Evolutionary conservation across 1,140 invertebrate genomes (phyloP).

Genomic region (Philopotamus ludificatus): DNA sequence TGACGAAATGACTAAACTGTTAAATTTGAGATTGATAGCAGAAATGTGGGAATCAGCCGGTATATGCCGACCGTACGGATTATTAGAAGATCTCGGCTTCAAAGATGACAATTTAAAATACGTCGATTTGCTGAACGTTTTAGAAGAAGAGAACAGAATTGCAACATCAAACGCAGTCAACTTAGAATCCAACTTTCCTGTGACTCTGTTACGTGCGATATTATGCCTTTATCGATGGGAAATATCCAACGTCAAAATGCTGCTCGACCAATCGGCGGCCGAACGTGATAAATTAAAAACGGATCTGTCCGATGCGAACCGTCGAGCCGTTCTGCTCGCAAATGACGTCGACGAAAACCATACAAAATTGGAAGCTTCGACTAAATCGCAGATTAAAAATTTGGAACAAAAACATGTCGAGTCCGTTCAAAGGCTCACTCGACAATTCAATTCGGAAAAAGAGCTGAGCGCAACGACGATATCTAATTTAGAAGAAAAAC

Average conservation of each 20-base stretch:
- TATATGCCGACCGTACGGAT: slow-evolving; percentile 60
- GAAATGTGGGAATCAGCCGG: slow-evolving; percentile 74
- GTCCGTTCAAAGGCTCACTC: slow-evolving; percentile 66
- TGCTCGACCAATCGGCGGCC: slow-evolving; percentile 44
- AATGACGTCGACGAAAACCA: slow-evolving; percentile 90
- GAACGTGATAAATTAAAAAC: slow-evolving; percentile 68
- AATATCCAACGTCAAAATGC: slow-evolving; percentile 41
- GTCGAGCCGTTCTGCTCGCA: slow-evolving; percentile 73
- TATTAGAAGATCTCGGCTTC: slow-evolving; percentile 72
- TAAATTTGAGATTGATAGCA: slow-evolving; percentile 38
- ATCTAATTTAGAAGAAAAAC: slow-evolving; percentile 57
- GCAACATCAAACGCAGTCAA: slow-evolving; percentile 48
- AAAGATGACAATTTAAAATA: slow-evolving; percentile 63
- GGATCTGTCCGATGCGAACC: slow-evolving; percentile 79
- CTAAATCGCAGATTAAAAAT: slow-evolving; percentile 65
- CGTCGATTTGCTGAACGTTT: slow-evolving; percentile 65
- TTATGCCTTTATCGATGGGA: slow-evolving; percentile 46
- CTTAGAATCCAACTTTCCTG: slow-evolving; percentile 41
- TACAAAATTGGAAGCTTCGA: slow-evolving; percentile 70
- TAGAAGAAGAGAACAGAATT: slow-evolving; percentile 72
- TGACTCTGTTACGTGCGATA: slow-evolving; percentile 46
- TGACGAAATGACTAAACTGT: neutral
- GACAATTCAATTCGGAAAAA: slow-evolving; percentile 66
- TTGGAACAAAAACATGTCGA: slow-evolving; percentile 76
- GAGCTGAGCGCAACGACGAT: slow-evolving; percentile 62